Percentiles rank a stretch among this genome's conserved stretches.
Conservation (phyloP, 2,113 vertebrate genomes). For the Picathartes gymnocephalus region DNA sequence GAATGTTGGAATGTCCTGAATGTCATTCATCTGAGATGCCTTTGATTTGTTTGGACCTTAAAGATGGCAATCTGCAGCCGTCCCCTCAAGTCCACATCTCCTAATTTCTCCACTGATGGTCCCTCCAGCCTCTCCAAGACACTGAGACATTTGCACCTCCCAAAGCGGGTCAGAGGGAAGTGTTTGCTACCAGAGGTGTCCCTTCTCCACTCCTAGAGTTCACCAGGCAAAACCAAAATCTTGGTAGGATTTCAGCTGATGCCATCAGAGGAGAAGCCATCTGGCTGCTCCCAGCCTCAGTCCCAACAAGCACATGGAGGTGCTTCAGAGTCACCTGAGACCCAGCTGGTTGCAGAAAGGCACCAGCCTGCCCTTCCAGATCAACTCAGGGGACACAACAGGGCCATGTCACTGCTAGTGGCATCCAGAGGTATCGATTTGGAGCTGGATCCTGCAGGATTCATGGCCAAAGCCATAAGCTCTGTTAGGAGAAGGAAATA, state of each 20-base stretch:
- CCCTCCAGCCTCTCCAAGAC: neutral
- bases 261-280: neutral
- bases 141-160: neutral
- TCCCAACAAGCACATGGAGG: neutral
- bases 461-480: neutral
- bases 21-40: neutral
- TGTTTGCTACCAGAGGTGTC: neutral
- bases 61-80: neutral
- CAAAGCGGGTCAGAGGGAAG: neutral
- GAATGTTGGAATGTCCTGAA: neutral
- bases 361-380: neutral
- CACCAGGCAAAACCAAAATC: neutral
- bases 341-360: neutral
- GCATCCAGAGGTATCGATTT: rapidly evolving
- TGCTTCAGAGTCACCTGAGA: neutral
- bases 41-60: neutral
- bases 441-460: neutral
- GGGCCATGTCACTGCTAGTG: neutral
- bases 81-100: neutral
- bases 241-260: neutral
- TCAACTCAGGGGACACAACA: rapidly evolving
- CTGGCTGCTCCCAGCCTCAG: neutral
- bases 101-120: neutral
- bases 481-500: neutral
- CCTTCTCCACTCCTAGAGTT: neutral